Conservation (phyloP, 1,140 invertebrate genomes). For the Archegozetes longisetosus region DNA sequence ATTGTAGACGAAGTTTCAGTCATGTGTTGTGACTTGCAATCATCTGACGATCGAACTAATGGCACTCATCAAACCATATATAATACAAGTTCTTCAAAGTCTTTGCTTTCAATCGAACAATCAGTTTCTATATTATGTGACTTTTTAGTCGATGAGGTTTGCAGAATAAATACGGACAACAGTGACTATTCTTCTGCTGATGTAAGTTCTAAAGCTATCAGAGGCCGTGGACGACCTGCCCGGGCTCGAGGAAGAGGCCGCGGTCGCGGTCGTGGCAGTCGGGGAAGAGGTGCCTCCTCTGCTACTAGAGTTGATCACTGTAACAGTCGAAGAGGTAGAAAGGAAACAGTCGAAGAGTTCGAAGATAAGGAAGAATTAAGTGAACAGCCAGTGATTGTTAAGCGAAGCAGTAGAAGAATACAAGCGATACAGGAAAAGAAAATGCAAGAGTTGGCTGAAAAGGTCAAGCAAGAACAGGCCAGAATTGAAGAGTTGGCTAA, state of each 20-base stretch:
- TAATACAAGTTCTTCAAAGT: too few relatives aligned
- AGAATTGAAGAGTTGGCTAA: slow-evolving; percentile 19
- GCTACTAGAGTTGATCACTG: slow-evolving; percentile 20
- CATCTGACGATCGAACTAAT: background rate
- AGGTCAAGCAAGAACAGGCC: slow-evolving; percentile 18
- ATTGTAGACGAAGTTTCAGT: background rate
- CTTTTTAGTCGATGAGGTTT: background rate
- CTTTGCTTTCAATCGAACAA: background rate
- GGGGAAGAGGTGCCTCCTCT: slow-evolving; percentile 25
- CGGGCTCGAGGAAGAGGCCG: slow-evolving; percentile 17
- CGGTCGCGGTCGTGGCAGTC: slow-evolving; percentile 26
- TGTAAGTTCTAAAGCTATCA: too few relatives aligned
- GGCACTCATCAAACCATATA: too few relatives aligned
- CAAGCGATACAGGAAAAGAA: slow-evolving; percentile 23
- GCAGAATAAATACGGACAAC: background rate
- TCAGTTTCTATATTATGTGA: background rate
- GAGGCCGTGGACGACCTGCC: background rate
- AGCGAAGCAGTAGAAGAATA: slow-evolving; percentile 42
- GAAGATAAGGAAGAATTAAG: slow-evolving; percentile 17
- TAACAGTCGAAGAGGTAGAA: slow-evolving; percentile 7
- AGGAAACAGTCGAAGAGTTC: background rate
- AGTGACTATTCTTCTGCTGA: background rate
- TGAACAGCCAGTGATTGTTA: slow-evolving; percentile 9
- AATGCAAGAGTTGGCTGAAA: slow-evolving; percentile 19
- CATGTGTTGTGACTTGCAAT: background rate